Evolutionary conservation across 2,888 invertebrate genomes (phyloP).

Genomic region (Scaeva pyrastri): DNA sequence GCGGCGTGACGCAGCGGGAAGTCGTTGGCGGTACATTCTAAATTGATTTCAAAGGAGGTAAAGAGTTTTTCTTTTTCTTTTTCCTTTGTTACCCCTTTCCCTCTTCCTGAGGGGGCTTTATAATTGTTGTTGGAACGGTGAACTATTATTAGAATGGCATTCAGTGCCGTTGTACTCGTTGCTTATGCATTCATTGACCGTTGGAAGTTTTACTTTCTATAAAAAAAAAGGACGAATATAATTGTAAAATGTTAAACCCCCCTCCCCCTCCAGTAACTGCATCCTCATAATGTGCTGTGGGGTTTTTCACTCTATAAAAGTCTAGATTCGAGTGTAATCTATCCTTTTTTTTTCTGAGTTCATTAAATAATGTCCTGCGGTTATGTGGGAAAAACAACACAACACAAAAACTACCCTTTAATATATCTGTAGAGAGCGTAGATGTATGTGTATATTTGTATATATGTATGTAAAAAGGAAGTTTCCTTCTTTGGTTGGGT

Average conservation of each 20-base stretch:
- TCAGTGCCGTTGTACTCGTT: background rate
- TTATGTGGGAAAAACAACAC: conserved; percentile 53
- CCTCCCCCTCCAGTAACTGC: conserved; percentile 2
- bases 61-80: background rate
- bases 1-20: no score
- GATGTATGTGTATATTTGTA: no score
- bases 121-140: background rate
- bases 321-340: conserved; percentile 33
- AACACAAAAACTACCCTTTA: conserved; percentile 43
- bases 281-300: background rate
- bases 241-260: conserved; percentile 7
- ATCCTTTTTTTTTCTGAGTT: conserved; percentile 61
- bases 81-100: no score
- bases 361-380: conserved; percentile 70
- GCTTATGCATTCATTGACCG: background rate
- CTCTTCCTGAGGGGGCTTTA: background rate
- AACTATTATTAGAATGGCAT: conserved; percentile 6
- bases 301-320: conserved; percentile 1
- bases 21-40: background rate
- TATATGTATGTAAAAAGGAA: conserved; percentile 21
- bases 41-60: conserved; percentile 10
- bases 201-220: background rate
- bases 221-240: background rate
- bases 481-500: conserved; percentile 30
- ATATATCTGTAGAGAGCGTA: no score